Evolutionary conservation across 2,797 vertebrate genomes (phyloP).

Genomic region (Meriones psammophilus): DNA sequence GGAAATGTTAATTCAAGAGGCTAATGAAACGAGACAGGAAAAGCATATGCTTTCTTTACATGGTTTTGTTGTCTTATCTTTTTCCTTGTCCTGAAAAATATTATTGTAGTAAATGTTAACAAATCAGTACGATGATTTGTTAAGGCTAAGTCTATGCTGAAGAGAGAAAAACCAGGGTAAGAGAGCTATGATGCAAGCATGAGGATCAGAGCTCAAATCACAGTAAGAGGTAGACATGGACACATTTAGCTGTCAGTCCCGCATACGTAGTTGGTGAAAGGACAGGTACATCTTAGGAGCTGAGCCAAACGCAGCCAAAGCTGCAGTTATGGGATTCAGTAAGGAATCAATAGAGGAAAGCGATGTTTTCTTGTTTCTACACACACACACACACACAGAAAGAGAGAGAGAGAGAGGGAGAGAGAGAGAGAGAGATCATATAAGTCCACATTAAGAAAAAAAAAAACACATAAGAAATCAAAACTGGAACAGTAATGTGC

Average conservation of each 20-base stretch:
- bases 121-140: neutral
- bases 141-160: constrained; percentile 61
- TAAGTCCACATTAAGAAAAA: neutral
- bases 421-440: neutral
- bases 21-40: constrained; percentile 41
- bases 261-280: no score
- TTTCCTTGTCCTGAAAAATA: constrained; percentile 19
- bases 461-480: neutral
- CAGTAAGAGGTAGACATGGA: neutral
- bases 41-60: neutral
- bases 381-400: neutral
- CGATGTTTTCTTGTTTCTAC: neutral
- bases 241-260: neutral
- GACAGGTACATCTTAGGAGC: neutral
- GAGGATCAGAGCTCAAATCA: neutral
- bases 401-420: neutral
- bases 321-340: neutral
- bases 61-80: neutral
- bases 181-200: neutral
- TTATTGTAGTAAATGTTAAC: neutral
- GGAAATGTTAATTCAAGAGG: neutral
- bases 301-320: neutral
- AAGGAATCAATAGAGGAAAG: neutral
- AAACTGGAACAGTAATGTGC: neutral
- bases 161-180: constrained; percentile 15